Evolutionary conservation across 2,888 invertebrate species (phyloP).

Genomic region (Philonicus albiceps): DNA sequence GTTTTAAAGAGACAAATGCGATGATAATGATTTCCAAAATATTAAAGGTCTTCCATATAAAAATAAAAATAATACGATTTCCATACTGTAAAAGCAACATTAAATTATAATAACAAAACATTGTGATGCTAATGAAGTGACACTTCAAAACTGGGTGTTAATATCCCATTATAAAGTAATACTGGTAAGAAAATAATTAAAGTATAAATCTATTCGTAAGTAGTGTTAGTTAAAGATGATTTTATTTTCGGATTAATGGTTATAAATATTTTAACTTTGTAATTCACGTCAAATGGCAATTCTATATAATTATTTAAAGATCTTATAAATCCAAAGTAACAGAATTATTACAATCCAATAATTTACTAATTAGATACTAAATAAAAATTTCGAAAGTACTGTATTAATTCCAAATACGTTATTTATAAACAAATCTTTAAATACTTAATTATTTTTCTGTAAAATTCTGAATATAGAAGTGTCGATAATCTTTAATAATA

Average conservation of each 20-base stretch:
- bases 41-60: too few species aligned
- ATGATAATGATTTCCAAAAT: too few species aligned
- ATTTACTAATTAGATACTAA: background rate
- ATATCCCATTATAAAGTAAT: too few species aligned
- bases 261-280: background rate
- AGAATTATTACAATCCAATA: background rate
- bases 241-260: background rate
- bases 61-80: too few species aligned
- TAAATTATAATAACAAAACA: background rate
- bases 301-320: background rate
- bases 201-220: too few species aligned
- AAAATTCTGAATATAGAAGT: background rate
- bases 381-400: background rate
- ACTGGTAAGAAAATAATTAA: too few species aligned
- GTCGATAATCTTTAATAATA: background rate
- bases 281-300: background rate
- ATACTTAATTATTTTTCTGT: background rate
- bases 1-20: background rate
- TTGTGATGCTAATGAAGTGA: background rate
- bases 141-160: too few species aligned
- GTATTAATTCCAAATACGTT: background rate
- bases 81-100: too few species aligned
- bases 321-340: background rate
- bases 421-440: background rate
- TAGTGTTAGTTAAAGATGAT: background rate